Evolutionary conservation across 1,140 invertebrate genomes (phyloP), one percentile per base, ranked within the genome.

Genomic region (Centruroides sculpturatus): DNA sequence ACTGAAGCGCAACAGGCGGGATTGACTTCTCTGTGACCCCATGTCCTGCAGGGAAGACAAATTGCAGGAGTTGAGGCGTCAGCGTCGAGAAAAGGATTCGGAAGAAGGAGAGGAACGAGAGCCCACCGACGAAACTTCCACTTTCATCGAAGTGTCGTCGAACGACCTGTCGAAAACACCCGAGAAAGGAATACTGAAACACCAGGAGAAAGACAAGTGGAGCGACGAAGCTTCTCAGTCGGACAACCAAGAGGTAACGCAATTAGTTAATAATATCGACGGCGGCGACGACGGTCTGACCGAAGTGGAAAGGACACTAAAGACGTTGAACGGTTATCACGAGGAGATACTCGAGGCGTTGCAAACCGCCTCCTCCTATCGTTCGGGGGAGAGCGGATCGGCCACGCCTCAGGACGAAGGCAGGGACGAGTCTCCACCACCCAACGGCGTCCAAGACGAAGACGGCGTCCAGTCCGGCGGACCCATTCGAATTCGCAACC

Each of bases 271-370:
- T 23, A 66, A 71, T 74, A 59, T 69, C 71, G 72, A 71, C 12
- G 67, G 69, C 51, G 67, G 66, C 55, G 68, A 73, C 59, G 23
- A 23, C 23, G 56, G 66, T n/a, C 69, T 77, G 35, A 73, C 73
- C 5, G 72, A 91, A 68, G 86, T 92, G 67, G 87, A 92, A 69
- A 74, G 85, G 35, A 88, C 82, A 3, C 75, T 92, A 6, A 88
- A 89, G 75, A 88, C 82, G 52, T 75, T 93, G 6, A 92, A 92
- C 75, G 89, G 89, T 34, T 94, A 93, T 72, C 90, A 92, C 69
- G 89, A 92, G 67, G 87, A 92, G 67, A 88, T 95, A 66, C 77
- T 95, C 52, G 87, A 91, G 70, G 89, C 89, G 5, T 70, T 95
- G 66, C 82, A 69, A 11, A 56, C 65, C 3, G 66, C 63, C 3